Base-by-base conservation (phyloP, 2,888 invertebrate genomes). In the Mythimna impura region DNA sequence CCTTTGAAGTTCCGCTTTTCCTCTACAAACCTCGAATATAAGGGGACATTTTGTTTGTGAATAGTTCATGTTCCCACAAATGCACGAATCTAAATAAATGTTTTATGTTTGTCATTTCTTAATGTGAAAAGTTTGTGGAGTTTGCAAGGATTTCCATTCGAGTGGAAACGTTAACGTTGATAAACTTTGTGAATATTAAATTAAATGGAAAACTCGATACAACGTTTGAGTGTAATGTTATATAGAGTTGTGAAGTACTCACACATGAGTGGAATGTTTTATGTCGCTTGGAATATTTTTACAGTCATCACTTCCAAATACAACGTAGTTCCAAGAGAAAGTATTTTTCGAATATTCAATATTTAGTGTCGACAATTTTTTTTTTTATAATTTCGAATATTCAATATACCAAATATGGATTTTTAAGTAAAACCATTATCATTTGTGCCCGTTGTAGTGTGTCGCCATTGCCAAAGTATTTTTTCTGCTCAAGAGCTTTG, bases 1-100 rank as follows among this genome's bases (percentile, higher is more conserved):
- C 89, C 90, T 91, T 91, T 91, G 91, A 92, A 88, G 88, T 87
- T 82, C 82, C 82, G 81, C 80, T 81, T 81, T 83, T 75, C 78
- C 79, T 80, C 86, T 22, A 58, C 66, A 74, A 84, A 84, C 86
- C 86, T 87, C 84, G 78, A 79, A 75, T 85, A 83, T 84, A 82
- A 85, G 83, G 83, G 86, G 82, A 76, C 83, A 87, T 86, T 86
- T 86, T 85, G 85, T 86, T 85, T 85, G 86, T 85, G 84, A 85
- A 88, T 86, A 86, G 86, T 87, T 87, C 64, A 83, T 67, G 61
- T 64, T 61, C 57, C 69, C 69, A 61, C 66, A 81, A 72, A 76
- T 81, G 69, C 69, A 75, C 54, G 64, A 68, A 84, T 84, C 70
- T 71, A 84, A 81, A 84, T 84, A 76, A 81, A 81, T 81, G 69